Evolutionary conservation across 2,797 vertebrate genomes (phyloP), one percentile per base, ranked within the genome.

Genomic region (Ptychobarbus kaznakovi): DNA sequence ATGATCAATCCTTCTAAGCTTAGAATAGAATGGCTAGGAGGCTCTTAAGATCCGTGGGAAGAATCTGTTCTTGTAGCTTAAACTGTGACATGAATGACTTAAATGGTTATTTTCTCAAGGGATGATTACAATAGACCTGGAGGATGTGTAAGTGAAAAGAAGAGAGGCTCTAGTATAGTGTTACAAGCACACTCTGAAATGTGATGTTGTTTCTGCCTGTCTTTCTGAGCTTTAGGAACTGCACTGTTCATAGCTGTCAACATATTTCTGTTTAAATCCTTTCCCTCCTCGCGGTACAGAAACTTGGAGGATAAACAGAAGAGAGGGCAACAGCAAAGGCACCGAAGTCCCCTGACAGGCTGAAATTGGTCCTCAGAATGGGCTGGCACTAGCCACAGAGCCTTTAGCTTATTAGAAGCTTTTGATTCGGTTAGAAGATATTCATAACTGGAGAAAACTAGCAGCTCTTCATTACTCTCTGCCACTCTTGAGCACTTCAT

Each of bases 1-100:
- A 80, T 63, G 74, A 85, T 85, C 83, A 85, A 65, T 85, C 66
- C 72, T 72, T 63, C 32, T 63, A 63, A 79, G 83, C 66, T 40
- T n/a, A 63, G 66, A 85, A 85, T 70, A 65, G 22, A 69, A 72
- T 61, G 40, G 20, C 75, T 49, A 28, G 32, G 56, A 15, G n/a
- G 77, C 44, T 80, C 77, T 73, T 85, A 65, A 85, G 77, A 85
- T 74, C 66, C 83, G 68, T 85, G 83, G 77, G 83, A 85, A 85
- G 83, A 80, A 85, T 85, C 77, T 20, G 56, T 85, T 85, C 42
- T 73, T 72, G 76, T 49, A 56, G 77, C 83, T 85, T 85, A 74
- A 80, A 85, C 83, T 85, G 83, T 80, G 78, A 85, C 80, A 85
- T 80, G 77, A 85, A 80, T 80, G 83, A 53, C 66, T 85, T 65